phyloP scores from a whole-genome alignment of 2,797 vertebrate genomes.

The Mallotus villosus region DNA sequence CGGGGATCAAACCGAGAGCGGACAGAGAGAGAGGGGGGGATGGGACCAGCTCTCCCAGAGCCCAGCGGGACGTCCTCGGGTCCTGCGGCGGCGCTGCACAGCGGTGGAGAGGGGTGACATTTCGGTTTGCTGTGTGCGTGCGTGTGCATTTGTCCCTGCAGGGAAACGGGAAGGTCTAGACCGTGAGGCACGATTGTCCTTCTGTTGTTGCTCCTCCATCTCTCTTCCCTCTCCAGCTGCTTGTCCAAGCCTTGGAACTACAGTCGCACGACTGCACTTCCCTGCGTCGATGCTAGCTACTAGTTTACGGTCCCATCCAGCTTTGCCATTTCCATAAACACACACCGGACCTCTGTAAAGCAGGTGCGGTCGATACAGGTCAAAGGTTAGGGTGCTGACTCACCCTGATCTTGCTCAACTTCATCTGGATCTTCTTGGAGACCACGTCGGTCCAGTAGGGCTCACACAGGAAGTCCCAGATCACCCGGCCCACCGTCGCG shows the following conservation, averaged over 20 bases:
- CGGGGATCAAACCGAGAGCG: constrained; percentile 3
- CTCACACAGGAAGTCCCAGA: constrained; percentile 96
- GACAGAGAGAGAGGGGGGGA: not conserved
- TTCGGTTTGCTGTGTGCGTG: not conserved
- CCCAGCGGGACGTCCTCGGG: constrained; percentile 6
- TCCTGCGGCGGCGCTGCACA: constrained; percentile 1
- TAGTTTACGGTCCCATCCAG: not conserved
- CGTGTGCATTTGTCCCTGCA: not conserved
- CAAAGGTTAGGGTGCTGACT: constrained; percentile 21
- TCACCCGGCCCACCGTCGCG: constrained; percentile 85
- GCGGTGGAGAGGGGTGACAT: constrained; percentile 16
- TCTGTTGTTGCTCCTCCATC: not conserved
- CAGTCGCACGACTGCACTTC: not conserved
- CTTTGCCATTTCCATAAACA: not conserved
- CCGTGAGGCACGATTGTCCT: not conserved
- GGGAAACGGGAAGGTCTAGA: not conserved
- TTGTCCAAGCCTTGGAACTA: not conserved
- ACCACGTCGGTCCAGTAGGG: constrained; percentile 91
- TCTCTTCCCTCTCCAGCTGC: not conserved
- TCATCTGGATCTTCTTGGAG: constrained; percentile 99
- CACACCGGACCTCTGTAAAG: not conserved
- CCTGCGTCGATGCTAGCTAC: not conserved
- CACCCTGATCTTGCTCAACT: constrained; percentile 98
- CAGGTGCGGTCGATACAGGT: not conserved
- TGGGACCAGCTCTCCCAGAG: not conserved